Evolutionary conservation across 2,797 vertebrate genomes (phyloP), one percentile per base, ranked within the genome.

Genomic region (Rhinogobio ventralis): DNA sequence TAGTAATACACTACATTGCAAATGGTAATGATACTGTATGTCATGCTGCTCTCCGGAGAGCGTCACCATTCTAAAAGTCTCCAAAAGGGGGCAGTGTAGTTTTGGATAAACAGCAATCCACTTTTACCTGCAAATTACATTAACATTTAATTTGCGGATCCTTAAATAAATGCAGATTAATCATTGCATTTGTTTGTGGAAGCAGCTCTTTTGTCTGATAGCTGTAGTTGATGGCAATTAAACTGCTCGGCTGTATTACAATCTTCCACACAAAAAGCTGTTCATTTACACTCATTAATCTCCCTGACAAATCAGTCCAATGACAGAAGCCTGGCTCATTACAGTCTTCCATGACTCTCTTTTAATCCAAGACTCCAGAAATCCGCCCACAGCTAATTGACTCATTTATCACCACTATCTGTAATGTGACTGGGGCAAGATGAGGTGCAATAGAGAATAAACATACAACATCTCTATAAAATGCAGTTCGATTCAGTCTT

Each of bases 371-470:
- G 45, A 79, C 71, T 83, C 39, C 64, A 81, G 25, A 85, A 57
- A 25, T 57, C 72, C 46, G 28, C 77, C 77, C 78, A 83, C 51
- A 82, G 15, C 46, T 81, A 86, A 89, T 88, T 82, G 78, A 79
- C 74, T 66, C 67, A 85, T 88, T 88, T 73, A 78, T 89, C 77
- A 83, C n/a, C 78, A 77, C 81, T 87, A 82, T 86, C 77, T 80
- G 39, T 86, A 86, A 83, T 82, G 68, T 84, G 79, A 86, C 57
- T 76, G 28, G 64, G 57, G 87, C 49, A 57, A 89, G 51, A 81
- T 53, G 49, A 82, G 8, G 68, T 33, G 20, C 60, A 83, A 64
- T 51, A 51, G 30, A 84, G 64, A 30, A 74, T 53, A 79, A 84
- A 82, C 74, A 60, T 53, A 30, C 25, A 84, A 23, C 55, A 69